Base-by-base conservation (phyloP, 1,140 invertebrate species). In the Dendroctonus ponderosae region DNA sequence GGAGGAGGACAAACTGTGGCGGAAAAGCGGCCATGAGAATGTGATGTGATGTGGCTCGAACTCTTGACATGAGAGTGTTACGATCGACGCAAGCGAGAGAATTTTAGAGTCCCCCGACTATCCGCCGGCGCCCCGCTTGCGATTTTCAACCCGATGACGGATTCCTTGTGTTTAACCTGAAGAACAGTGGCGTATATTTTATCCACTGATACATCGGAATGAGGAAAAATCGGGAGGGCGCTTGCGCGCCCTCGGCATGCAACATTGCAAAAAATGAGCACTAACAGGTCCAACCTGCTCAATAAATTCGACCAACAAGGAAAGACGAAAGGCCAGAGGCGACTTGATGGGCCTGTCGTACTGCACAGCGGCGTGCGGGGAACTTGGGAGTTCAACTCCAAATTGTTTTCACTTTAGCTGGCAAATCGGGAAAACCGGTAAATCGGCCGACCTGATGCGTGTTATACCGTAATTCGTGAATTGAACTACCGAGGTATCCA, bases 31-130 rank as follows among this genome's bases (percentile, higher is more conserved):
- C 69, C 67, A 68, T 74, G 70, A 63, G 72, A 73, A 74, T 75
- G 72, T 74, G 73, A 74, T 75, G 72, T 74, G 73, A 58, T 58
- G 60, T 75, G 72, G 72, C 70, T 65, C 61, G 43, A 68, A 75
- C 72, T 75, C 70, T 75, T 75, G 67, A 66, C 67, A 67, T 43
- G 65, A 61, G 73, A 74, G 74, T 75, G 73, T 72, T 46, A 46
- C 64, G 71, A 71, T 74, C 71, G 71, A 69, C 70, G 71, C 67
- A 70, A 70, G 72, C 70, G 74, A 71, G 72, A 72, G 72, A 71
- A 73, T 73, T 70, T 26, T 74, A 70, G 69, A 68, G 39, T 15
- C 39, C 67, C 57, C 66, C 70, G 71, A 63, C 57, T 66, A 66
- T 71, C 56, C 66, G 56, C 53, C 43, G 52, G 49, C 63, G 54